Conservation (phyloP, 2,797 vertebrate species). For the Xiphorhynchus erythropygius region DNA sequence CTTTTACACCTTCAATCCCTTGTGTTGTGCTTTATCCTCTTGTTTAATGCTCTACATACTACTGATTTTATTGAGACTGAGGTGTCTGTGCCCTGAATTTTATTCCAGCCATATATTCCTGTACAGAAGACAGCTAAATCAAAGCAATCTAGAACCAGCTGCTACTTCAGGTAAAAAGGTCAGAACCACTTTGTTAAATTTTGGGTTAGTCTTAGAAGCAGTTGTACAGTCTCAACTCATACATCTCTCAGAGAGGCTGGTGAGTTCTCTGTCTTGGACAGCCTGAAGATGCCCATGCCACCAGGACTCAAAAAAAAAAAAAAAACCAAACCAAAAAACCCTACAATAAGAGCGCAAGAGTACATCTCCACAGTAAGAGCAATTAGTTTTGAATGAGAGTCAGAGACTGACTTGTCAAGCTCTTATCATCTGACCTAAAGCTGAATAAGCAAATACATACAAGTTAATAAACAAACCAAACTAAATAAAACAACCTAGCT, state of each 20-base stretch:
- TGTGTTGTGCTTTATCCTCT: neutral
- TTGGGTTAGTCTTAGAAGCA: neutral
- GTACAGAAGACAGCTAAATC: neutral
- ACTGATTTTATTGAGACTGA: neutral
- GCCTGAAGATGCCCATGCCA: neutral
- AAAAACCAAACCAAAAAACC: neutral
- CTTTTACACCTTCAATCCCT: neutral
- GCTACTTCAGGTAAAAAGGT: neutral
- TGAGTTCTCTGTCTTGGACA: neutral
- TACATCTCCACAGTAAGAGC: neutral
- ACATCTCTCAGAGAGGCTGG: neutral
- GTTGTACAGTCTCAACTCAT: neutral
- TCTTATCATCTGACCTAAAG: neutral
- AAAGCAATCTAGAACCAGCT: neutral
- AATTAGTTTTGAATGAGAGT: neutral
- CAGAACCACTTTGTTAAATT: neutral
- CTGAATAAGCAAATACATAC: slow-evolving; percentile 6
- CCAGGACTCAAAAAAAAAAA: fast-evolving
- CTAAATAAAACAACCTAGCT: slow-evolving; percentile 2
- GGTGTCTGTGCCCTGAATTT: neutral
- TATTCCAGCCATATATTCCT: neutral
- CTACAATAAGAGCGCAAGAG: neutral
- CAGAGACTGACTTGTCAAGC: neutral
- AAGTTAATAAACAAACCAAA: slow-evolving; percentile 67
- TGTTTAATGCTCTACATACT: neutral